A percentile compares a stretch with the other conserved stretches of the same genome.
These are phyloP conservation scores for Cichladusa arquata DNA, from an alignment of 2,113 vertebrate genomes.

Conservation along the genomic window DNA sequence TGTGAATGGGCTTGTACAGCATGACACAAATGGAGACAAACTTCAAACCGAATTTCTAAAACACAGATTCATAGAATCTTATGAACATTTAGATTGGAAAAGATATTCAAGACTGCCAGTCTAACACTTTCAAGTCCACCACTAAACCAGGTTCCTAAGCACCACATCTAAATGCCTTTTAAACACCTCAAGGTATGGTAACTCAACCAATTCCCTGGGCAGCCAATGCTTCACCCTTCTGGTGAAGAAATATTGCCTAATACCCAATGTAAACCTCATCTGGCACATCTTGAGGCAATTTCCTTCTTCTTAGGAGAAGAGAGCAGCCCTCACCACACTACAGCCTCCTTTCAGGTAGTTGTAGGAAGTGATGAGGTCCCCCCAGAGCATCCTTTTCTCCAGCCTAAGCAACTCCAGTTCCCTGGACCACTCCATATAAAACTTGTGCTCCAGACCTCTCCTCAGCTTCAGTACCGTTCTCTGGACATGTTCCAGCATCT, in stretches of 20 bases:
- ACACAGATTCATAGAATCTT: neutral
- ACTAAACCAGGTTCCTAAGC: neutral
- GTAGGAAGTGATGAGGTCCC: too few relatives aligned
- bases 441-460: neutral
- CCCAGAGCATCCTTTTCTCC: too few relatives aligned
- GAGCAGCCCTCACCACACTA: neutral
- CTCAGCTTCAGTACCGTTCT: rapidly evolving
- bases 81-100: neutral
- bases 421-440: too few relatives aligned
- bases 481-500: neutral
- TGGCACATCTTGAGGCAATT: neutral
- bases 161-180: too few relatives aligned
- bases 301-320: neutral
- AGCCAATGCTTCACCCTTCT: neutral
- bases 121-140: neutral
- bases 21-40: neutral
- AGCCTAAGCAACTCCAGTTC: too few relatives aligned
- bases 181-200: neutral
- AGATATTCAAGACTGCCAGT: neutral
- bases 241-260: neutral
- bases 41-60: neutral
- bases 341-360: too few relatives aligned
- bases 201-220: neutral
- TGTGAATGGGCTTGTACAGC: neutral
- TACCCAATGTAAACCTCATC: neutral